Conservation (phyloP, 2,113 vertebrate species). For the Tenebrosternarchus preto region DNA sequence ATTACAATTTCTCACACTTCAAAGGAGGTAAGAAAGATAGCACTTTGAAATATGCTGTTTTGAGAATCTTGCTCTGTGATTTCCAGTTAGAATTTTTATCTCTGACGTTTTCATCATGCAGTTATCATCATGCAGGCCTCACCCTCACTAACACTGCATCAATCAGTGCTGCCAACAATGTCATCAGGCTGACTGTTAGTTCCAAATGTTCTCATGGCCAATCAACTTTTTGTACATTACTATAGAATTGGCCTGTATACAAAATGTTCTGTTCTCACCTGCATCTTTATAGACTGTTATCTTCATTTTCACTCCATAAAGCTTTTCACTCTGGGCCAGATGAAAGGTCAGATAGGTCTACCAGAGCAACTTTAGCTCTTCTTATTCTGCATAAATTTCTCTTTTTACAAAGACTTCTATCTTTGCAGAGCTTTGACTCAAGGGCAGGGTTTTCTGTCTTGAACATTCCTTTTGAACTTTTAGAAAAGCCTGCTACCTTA, state of each 20-base stretch:
- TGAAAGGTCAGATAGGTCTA: background rate
- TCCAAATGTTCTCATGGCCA: background rate
- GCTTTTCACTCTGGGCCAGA: background rate
- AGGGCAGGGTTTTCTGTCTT: background rate
- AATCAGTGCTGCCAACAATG: background rate
- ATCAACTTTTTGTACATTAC: conserved; percentile 9
- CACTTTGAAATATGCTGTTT: background rate
- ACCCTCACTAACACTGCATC: conserved; percentile 2
- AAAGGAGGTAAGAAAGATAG: conserved; percentile 8
- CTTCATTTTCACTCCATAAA: conserved; percentile 7
- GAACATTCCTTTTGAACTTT: background rate
- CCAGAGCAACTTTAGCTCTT: background rate
- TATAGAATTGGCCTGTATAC: background rate
- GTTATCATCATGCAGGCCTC: background rate
- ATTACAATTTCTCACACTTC: background rate
- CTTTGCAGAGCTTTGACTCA: background rate
- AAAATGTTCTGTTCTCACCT: background rate
- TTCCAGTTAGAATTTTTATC: background rate
- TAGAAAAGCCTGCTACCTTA: too few species aligned
- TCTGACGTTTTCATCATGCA: background rate
- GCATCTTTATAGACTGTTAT: background rate
- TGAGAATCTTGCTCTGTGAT: conserved; percentile 4
- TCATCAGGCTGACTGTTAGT: background rate
- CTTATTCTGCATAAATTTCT: background rate
- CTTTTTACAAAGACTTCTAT: background rate